Evolutionary conservation across 2,113 vertebrate genomes (phyloP).

Genomic region (Zootoca vivipara): DNA sequence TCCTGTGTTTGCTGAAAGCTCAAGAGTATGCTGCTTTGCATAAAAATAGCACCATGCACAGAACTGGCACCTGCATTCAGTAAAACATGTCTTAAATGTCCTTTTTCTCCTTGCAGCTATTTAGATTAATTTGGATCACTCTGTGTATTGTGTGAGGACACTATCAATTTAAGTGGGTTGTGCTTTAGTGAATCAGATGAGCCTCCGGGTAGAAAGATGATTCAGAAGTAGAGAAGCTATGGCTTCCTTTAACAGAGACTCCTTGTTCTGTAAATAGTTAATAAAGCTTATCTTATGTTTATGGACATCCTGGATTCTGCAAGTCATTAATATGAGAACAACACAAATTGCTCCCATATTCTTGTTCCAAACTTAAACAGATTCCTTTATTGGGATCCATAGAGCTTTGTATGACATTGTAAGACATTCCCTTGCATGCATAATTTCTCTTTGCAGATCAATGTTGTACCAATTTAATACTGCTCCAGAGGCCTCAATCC

Average conservation of each 20-base stretch:
- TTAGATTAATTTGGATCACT: background rate
- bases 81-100: background rate
- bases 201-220: too few species aligned
- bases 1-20: background rate
- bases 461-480: background rate
- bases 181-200: too few species aligned
- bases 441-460: background rate
- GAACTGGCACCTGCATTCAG: background rate
- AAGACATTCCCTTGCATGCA: background rate
- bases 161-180: too few species aligned
- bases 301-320: too few species aligned
- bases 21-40: background rate
- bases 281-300: too few species aligned
- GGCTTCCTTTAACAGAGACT: too few species aligned
- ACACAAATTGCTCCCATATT: background rate
- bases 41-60: background rate
- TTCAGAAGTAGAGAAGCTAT: too few species aligned
- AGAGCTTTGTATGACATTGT: too few species aligned
- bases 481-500: background rate
- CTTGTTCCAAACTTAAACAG: background rate
- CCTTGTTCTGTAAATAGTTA: too few species aligned
- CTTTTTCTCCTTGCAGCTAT: background rate
- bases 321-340: too few species aligned
- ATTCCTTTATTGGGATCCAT: background rate
- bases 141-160: background rate